These are phyloP conservation scores for Leptodactylus fuscus DNA, from an alignment of 2,113 vertebrate genomes.

Conservation along the genomic window DNA sequence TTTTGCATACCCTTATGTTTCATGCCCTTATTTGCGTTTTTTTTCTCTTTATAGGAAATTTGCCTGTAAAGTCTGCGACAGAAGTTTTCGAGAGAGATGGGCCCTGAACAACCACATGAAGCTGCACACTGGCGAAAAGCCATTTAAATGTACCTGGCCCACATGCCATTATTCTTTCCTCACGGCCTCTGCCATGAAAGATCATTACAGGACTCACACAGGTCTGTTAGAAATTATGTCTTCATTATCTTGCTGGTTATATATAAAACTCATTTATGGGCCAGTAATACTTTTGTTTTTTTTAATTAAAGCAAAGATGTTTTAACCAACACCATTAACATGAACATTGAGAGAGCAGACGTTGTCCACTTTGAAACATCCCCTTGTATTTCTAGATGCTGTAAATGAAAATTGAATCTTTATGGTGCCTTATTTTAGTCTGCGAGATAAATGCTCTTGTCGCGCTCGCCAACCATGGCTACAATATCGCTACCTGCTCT, in stretches of 20 bases:
- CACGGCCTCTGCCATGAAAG: slow-evolving; percentile 95
- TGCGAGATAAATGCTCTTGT: slow-evolving; percentile 55
- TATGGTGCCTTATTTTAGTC: slow-evolving; percentile 38
- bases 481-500: slow-evolving; percentile 22
- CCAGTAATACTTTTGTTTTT: not conserved
- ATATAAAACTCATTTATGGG: not conserved
- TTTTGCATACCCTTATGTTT: slow-evolving; percentile 66
- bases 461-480: slow-evolving; percentile 29
- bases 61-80: slow-evolving; percentile 91
- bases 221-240: slow-evolving; percentile 73
- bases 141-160: slow-evolving; percentile 93
- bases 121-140: slow-evolving; percentile 96
- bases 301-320: not conserved
- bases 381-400: slow-evolving; percentile 37
- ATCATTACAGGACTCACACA: slow-evolving; percentile 97
- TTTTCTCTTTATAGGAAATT: slow-evolving; percentile 89
- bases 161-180: slow-evolving; percentile 98
- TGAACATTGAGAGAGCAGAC: not conserved
- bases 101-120: slow-evolving; percentile 99
- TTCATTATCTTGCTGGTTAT: not conserved
- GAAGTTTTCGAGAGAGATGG: slow-evolving; percentile 98
- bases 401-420: slow-evolving; percentile 36
- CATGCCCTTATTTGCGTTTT: slow-evolving; percentile 66
- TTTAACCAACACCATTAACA: not conserved
- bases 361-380: not conserved